Evolutionary conservation across 2,797 vertebrate species (phyloP).

Genomic region (Rhinogobio ventralis): DNA sequence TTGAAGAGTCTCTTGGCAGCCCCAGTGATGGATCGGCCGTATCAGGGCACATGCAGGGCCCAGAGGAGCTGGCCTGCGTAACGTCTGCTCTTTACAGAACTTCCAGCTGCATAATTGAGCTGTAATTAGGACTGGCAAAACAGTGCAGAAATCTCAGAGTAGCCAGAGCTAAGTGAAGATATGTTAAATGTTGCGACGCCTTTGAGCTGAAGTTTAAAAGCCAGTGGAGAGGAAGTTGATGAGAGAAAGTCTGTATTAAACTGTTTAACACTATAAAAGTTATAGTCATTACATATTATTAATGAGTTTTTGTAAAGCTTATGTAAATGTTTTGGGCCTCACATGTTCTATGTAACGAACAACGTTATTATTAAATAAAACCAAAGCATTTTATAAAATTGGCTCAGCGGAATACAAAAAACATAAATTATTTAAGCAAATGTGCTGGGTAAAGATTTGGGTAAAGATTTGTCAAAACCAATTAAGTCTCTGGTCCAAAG

Average conservation of each 20-base stretch:
- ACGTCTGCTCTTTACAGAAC: conserved; percentile 54
- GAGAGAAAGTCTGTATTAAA: conserved; percentile 21
- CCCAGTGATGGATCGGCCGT: conserved; percentile 55
- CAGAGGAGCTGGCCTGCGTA: conserved; percentile 53
- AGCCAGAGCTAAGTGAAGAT: conserved; percentile 18
- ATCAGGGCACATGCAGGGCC: conserved; percentile 47
- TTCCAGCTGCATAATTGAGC: conserved; percentile 55
- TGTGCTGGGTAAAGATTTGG: conserved; percentile 19
- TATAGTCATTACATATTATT: background rate
- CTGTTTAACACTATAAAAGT: conserved; percentile 19
- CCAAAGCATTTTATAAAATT: background rate
- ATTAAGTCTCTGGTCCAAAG: conserved; percentile 26
- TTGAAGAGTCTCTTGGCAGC: conserved; percentile 47
- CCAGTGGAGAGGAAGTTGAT: conserved; percentile 21
- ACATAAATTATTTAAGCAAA: conserved; percentile 14
- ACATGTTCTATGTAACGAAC: background rate
- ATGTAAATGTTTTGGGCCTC: background rate
- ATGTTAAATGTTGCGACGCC: conserved; percentile 51
- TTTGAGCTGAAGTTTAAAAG: conserved; percentile 36
- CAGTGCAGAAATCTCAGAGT: conserved; percentile 28
- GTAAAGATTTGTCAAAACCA: conserved; percentile 29
- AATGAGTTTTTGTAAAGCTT: background rate
- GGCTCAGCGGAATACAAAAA: background rate
- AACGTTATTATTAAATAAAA: conserved; percentile 17
- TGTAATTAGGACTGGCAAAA: conserved; percentile 56